Evolutionary conservation across 2,888 invertebrate genomes (phyloP).

Genomic region (Heteromyza rotundicornis): DNA sequence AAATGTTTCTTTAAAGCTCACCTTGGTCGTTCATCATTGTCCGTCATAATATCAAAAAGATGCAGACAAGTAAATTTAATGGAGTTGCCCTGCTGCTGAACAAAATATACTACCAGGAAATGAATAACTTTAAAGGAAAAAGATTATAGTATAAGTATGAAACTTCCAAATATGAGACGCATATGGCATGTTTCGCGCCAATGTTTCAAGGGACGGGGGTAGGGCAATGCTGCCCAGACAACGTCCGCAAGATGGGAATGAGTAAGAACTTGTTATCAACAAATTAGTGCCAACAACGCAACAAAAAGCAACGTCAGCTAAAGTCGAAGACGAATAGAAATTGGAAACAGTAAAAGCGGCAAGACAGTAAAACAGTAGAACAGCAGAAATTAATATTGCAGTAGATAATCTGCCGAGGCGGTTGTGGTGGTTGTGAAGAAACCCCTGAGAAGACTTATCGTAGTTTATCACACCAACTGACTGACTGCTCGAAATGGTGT

Average conservation of each 20-base stretch:
- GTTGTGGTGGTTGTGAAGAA: no score
- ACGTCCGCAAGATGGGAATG: neutral
- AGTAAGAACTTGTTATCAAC: neutral
- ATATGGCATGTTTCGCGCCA: neutral
- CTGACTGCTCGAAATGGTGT: no score
- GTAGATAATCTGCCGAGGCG: no score
- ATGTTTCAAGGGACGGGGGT: neutral
- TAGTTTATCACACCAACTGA: no score
- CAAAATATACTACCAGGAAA: neutral
- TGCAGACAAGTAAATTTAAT: neutral
- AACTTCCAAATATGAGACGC: neutral
- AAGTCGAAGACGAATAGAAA: neutral
- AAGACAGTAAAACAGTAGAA: no score
- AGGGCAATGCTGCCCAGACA: no score
- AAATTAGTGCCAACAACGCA: neutral
- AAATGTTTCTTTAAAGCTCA: no score
- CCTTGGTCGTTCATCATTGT: conserved; percentile 2
- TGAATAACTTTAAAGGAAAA: neutral
- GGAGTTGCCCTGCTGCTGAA: neutral
- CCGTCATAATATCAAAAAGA: neutral
- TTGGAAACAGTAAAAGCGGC: no score
- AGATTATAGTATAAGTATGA: neutral
- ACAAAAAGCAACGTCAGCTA: neutral
- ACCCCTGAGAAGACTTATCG: no score
- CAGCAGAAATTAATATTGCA: no score